Evolutionary conservation across 2,797 vertebrate genomes (phyloP).

Genomic region (Selene dorsalis): DNA sequence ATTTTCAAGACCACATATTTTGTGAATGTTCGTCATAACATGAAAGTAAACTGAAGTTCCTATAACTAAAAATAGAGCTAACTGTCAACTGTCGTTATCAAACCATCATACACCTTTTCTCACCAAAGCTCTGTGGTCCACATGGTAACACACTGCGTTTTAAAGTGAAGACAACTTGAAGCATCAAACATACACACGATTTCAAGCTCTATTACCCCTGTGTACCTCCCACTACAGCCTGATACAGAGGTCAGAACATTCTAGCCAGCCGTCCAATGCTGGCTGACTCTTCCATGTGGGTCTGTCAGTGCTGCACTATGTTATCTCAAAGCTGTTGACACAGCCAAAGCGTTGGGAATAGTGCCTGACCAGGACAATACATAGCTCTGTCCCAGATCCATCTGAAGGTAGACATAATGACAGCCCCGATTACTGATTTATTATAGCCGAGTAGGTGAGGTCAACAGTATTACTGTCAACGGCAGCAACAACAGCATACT

Average conservation of each 20-base stretch:
- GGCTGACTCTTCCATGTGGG: conserved; percentile 69
- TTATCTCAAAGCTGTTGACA: conserved; percentile 70
- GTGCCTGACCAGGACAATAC: conserved; percentile 58
- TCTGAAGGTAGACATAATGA: conserved; percentile 30
- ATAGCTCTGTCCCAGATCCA: conserved; percentile 49
- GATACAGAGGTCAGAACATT: conserved; percentile 44
- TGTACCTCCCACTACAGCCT: conserved; percentile 25
- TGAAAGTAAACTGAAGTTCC: neutral
- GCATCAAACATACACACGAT: conserved; percentile 12
- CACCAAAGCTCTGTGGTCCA: neutral
- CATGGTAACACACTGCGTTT: neutral
- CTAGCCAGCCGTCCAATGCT: conserved; percentile 48
- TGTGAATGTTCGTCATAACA: conserved; percentile 4
- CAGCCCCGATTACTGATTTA: conserved; percentile 37
- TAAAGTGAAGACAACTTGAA: neutral
- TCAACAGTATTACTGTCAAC: neutral
- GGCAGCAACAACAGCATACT: neutral
- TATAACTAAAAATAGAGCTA: neutral
- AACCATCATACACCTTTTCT: neutral
- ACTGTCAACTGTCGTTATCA: conserved; percentile 4
- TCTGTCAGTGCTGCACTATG: conserved; percentile 57
- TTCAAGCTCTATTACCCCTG: conserved; percentile 34
- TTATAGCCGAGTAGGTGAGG: neutral
- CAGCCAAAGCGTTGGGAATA: conserved; percentile 45
- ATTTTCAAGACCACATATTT: conserved; percentile 22